Conservation (phyloP, 2,113 vertebrate species). For the Astur gentilis region DNA sequence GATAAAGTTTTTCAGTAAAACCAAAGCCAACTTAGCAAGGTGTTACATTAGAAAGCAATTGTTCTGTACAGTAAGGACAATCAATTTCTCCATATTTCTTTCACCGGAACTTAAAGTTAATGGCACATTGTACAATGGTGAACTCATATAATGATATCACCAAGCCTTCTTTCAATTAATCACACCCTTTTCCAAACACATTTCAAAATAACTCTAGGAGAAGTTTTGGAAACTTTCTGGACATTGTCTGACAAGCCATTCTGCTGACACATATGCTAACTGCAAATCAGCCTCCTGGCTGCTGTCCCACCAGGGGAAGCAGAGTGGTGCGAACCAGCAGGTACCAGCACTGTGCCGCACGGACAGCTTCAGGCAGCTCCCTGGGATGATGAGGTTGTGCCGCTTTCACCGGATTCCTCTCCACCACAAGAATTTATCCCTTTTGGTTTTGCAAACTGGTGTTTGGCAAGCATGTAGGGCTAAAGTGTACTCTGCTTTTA, state of each 20-base stretch:
- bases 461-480: not conserved
- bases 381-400: not conserved
- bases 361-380: not conserved
- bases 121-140: not conserved
- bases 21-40: not conserved
- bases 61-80: not conserved
- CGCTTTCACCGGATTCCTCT: not conserved
- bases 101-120: not conserved
- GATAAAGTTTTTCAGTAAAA: not conserved
- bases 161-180: not conserved
- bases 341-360: not conserved
- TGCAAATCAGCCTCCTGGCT: not conserved
- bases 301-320: not conserved
- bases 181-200: not conserved
- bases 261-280: not conserved
- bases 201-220: not conserved
- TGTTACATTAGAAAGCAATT: not conserved
- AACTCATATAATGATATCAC: not conserved
- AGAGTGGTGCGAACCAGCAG: rapidly evolving
- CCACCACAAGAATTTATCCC: not conserved
- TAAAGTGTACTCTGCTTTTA: not conserved
- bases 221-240: not conserved
- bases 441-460: rapidly evolving
- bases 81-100: not conserved
- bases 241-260: not conserved